Percentiles rank a stretch among this genome's conserved stretches.
Conservation (phyloP, 2,113 vertebrate species). For the Micronycteris hirsuta region DNA sequence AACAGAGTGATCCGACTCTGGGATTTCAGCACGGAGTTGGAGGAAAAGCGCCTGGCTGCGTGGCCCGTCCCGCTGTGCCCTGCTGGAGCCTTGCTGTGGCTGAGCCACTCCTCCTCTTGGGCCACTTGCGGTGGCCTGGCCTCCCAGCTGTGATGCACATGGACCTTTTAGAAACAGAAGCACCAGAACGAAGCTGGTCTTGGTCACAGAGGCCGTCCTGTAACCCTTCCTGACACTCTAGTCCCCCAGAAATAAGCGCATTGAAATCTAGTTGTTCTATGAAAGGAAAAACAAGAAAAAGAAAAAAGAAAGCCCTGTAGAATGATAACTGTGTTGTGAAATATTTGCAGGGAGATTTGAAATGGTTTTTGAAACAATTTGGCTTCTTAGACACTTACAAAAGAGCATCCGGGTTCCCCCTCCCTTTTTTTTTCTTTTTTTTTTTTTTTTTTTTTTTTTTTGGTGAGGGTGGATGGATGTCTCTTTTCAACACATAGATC, state of each 20-base stretch:
- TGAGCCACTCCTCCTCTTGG: accelerated
- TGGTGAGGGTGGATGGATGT: not conserved
- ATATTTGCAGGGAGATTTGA: not conserved
- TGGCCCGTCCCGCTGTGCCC: not conserved
- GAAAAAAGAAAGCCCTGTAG: not conserved
- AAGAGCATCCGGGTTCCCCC: not conserved
- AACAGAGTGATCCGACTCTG: not conserved
- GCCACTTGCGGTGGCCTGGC: accelerated
- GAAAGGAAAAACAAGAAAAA: not conserved
- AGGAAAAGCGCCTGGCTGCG: accelerated
- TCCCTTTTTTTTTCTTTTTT: no score
- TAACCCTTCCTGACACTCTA: not conserved
- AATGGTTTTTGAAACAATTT: slow-evolving; percentile 4
- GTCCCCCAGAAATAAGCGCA: not conserved
- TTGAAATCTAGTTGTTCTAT: not conserved
- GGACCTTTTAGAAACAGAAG: not conserved
- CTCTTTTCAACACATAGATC: not conserved
- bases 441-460: no score
- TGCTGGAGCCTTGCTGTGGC: not conserved
- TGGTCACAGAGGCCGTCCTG: accelerated
- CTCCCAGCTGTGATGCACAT: not conserved
- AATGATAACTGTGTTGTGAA: not conserved
- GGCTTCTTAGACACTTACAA: not conserved
- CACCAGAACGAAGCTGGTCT: not conserved
- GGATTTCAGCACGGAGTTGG: not conserved